A percentile compares a stretch with the other conserved stretches of the same genome.
These are phyloP conservation scores for Cisticola juncidis DNA, from an alignment of 2,113 vertebrate genomes.

Conservation along the genomic window DNA sequence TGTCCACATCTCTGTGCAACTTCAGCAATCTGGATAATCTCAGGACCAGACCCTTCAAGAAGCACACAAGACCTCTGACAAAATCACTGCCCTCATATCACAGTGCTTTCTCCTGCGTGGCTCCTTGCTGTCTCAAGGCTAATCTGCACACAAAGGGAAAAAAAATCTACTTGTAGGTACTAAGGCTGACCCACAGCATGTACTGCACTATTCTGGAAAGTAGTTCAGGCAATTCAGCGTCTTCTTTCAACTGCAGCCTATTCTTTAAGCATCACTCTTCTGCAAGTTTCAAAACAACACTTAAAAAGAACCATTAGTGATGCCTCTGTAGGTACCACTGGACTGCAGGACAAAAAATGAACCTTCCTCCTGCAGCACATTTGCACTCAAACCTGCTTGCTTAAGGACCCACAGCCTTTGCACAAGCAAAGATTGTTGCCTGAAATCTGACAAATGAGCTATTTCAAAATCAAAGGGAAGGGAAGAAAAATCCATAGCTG, in stretches of 20 bases:
- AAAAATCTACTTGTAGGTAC: not conserved
- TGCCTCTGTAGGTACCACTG: not conserved
- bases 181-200: not conserved
- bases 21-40: constrained; percentile 7
- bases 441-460: not conserved
- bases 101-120: not conserved
- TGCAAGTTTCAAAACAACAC: not conserved
- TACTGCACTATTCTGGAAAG: not conserved
- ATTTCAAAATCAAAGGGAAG: not conserved
- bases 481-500: not conserved
- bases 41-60: constrained; percentile 9
- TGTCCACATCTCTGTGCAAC: not conserved
- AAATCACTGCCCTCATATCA: not conserved
- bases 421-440: not conserved
- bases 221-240: not conserved
- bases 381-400: not conserved
- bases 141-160: not conserved
- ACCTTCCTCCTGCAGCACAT: not conserved
- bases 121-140: not conserved
- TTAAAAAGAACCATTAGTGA: not conserved
- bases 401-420: not conserved
- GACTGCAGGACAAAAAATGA: not conserved
- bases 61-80: constrained; percentile 4
- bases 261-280: not conserved
- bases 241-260: not conserved